Base-by-base conservation (phyloP, 2,797 vertebrate species). In the Neomorphus geoffroyi region DNA sequence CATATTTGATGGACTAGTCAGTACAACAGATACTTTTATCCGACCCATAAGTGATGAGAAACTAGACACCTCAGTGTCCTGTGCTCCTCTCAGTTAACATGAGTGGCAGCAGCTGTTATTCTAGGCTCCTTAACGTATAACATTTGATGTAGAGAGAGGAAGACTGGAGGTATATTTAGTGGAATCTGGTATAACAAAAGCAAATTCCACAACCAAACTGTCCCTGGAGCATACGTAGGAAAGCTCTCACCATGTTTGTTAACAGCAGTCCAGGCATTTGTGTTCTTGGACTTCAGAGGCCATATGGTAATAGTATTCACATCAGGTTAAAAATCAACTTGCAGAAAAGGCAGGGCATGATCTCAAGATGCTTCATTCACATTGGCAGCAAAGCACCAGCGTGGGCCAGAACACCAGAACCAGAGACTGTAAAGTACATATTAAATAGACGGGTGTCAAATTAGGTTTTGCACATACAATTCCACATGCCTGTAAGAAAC, bases 1-100 rank as follows among this genome's bases (percentile, higher is more conserved):
- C 96, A 97, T 97, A 96, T 97, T 97, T 97, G 93, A 97, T 97
- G 95, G 91, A 82, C 95, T 85, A 83, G 96, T 95, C 91, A 92
- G 96, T 94, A 96, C 91, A 96, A 91, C 83, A 96, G 96, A 97
- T 97, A 97, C 96, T 96, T 95, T 86, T 92, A 97, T 95, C 96
- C 84, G 1, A 67, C 85, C 92, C 3, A 1, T 96, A 95, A 97
- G 90, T 79, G 91, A 96, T 94, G 94, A 94, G 97, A 97, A 97
- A 97, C 95, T 15, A 94, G 96, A 97, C 77, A 91, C 95, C 91
- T 74, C 58, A 94, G 96, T 93, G 90, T 94, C 94, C 39, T 90
- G 90, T 93, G 88, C 84, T 92, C 90, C 87, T 97, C 96, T 97
- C 96, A 74, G 93, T 96, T 97, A 91, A 96, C 96, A 93, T 64